A percentile compares a stretch with the other conserved stretches of the same genome.
These are phyloP conservation scores for Nemotelus nigrinus DNA, from an alignment of 2,888 invertebrate genomes.

Conservation along the genomic window DNA sequence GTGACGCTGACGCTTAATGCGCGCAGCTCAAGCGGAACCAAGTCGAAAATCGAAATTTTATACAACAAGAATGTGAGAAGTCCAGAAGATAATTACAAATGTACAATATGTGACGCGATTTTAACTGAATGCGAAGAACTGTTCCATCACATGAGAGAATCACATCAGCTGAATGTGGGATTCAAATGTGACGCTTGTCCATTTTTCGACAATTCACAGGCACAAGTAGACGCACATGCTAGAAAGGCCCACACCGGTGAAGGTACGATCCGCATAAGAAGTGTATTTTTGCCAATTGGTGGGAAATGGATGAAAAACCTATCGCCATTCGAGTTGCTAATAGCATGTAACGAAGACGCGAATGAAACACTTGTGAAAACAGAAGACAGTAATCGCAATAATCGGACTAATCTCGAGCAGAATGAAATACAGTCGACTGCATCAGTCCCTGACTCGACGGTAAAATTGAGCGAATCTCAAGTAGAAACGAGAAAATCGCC, in stretches of 20 bases:
- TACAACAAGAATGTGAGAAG: conserved; percentile 27
- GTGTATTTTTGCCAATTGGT: conserved; percentile 21
- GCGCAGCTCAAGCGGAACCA: neutral
- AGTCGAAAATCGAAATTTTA: conserved; percentile 30
- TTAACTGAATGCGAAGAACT: conserved; percentile 35
- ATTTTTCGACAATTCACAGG: conserved; percentile 7
- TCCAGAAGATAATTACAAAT: conserved; percentile 34
- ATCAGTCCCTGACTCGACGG: neutral
- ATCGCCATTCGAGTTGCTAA: conserved; percentile 15
- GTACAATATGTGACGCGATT: conserved; percentile 21
- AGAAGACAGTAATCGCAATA: neutral
- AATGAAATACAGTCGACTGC: neutral
- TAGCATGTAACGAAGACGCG: neutral
- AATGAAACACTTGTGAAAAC: neutral
- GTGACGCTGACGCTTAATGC: neutral
- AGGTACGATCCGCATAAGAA: neutral
- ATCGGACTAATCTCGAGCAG: too few relatives aligned
- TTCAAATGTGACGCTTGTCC: conserved; percentile 27
- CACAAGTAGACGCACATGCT: neutral
- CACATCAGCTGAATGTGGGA: conserved; percentile 25
- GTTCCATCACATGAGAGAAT: conserved; percentile 28
- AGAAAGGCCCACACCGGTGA: neutral
- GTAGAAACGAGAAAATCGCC: too few relatives aligned
- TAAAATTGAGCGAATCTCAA: neutral
- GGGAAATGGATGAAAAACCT: conserved; percentile 30